A percentile compares a stretch with the other conserved stretches of the same genome.
Conservation (phyloP, 2,113 vertebrate genomes). For the Larimichthys polyactis region DNA sequence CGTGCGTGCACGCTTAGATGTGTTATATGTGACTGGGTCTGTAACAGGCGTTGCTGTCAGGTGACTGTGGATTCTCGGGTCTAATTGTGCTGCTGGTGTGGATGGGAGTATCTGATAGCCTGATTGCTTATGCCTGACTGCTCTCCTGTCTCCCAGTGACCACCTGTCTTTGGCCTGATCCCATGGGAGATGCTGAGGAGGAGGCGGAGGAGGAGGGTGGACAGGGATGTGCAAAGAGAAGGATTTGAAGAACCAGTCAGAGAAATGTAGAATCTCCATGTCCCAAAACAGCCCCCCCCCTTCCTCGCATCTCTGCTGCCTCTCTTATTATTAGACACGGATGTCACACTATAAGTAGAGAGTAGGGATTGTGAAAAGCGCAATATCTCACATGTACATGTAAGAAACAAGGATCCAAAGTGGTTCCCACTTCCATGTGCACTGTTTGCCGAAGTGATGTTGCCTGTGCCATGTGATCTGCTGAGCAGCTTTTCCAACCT, state of each 20-base stretch:
- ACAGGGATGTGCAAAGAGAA: conserved; percentile 47
- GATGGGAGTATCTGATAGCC: conserved; percentile 79
- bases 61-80: conserved; percentile 65
- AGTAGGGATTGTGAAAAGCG: conserved; percentile 36
- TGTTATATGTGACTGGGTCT: conserved; percentile 50
- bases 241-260: conserved; percentile 43
- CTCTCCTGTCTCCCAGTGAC: conserved; percentile 74
- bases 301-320: conserved; percentile 18
- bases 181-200: conserved; percentile 47
- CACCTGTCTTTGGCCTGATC: conserved; percentile 77
- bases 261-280: conserved; percentile 64
- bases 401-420: conserved; percentile 35
- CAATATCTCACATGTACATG: conserved; percentile 25
- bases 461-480: conserved; percentile 58
- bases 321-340: conserved; percentile 39
- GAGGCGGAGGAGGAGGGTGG: conserved; percentile 30
- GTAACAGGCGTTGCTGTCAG: conserved; percentile 63
- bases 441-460: conserved; percentile 53
- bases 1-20: conserved; percentile 30
- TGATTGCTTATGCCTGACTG: conserved; percentile 79
- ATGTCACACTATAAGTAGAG: conserved; percentile 26
- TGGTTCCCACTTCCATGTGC: conserved; percentile 42
- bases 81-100: conserved; percentile 74
- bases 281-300: conserved; percentile 15
- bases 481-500: conserved; percentile 50